Evolutionary conservation across 2,113 vertebrate species (phyloP), one percentile per base, ranked within the genome.

Genomic region (Pogona vitticeps): DNA sequence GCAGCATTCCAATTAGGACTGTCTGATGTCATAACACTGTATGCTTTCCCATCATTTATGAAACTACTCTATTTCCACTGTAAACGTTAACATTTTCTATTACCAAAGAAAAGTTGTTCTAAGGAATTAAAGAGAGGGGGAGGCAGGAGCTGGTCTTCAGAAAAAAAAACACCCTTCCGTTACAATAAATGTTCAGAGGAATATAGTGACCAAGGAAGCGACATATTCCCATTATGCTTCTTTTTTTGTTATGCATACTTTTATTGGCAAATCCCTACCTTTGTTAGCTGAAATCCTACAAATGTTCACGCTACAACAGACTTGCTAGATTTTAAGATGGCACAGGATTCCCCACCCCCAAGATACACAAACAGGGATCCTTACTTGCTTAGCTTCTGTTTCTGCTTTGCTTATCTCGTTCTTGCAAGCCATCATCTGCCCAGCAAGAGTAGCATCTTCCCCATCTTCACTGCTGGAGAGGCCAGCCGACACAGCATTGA

Each of bases 351-450:
- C 28, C 75, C 40, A 65, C 88, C 80, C 46, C 84, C 80, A 88
- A 87, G 36, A 78, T 58, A 56, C 4, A 72, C 8, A 15, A 61
- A n/a, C 21, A 13, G 1, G 80, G 71, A 18, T 84, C 31, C 73
- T 94, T 95, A 98, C 99, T 97, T 98, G 98, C 89, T 98, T 98
- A 90, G 98, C 97, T 88, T 98, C 98, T 0, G 98, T 99, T 75
- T 96, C 96, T 3, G 98, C 97, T 94, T 98, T 98, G 95, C 98
- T 98, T 63, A 98, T 98, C 71, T 99, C 98, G 84, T 97, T 98
- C 94, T 99, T 99, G 95, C 98, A 99, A 75, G 95, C 87, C 97
- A 99, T 98, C 98, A 99, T 98, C 87, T 99, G 98, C 1, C 91
- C 97, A 21, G 98, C 97, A 58, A 99, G 93, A 14, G 98, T 98